Conservation (phyloP, 2,888 invertebrate genomes). For the Phyllotreta striolata region DNA sequence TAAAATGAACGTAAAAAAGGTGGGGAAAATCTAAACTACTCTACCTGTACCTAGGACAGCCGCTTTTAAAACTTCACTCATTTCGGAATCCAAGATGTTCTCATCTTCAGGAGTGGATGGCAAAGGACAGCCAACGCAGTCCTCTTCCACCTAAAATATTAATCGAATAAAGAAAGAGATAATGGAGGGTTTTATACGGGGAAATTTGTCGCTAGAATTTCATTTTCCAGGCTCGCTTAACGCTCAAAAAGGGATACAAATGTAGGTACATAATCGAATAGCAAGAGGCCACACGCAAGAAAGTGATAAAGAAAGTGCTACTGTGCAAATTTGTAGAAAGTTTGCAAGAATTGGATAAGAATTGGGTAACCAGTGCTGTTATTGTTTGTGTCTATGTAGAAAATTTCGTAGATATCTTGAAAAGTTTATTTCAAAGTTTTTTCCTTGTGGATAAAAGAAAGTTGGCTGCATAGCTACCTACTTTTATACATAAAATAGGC, state of each 20-base stretch:
- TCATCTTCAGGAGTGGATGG: slow-evolving; percentile 89
- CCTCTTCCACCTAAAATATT: slow-evolving; percentile 65
- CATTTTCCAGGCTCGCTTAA: no score
- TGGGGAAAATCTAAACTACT: slow-evolving; percentile 48
- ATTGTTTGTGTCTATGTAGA: no score
- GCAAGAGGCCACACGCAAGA: background rate
- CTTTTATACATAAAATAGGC: no score
- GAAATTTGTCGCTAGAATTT: background rate
- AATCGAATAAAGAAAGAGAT: background rate
- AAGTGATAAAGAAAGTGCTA: background rate
- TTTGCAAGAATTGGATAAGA: background rate
- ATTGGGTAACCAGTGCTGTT: background rate
- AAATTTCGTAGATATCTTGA: no score
- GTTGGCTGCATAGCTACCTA: no score
- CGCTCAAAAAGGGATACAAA: no score
- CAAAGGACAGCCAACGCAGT: slow-evolving; percentile 83
- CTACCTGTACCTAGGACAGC: slow-evolving; percentile 71
- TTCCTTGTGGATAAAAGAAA: no score
- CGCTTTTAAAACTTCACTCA: slow-evolving; percentile 86
- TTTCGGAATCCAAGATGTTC: slow-evolving; percentile 82
- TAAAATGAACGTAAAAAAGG: slow-evolving; percentile 39
- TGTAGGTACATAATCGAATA: background rate
- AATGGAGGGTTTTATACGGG: background rate
- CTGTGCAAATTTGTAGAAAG: background rate
- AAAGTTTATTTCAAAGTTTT: no score